These are phyloP conservation scores for Apamea anceps DNA, from an alignment of 2,888 invertebrate genomes.

Conservation along the genomic window DNA sequence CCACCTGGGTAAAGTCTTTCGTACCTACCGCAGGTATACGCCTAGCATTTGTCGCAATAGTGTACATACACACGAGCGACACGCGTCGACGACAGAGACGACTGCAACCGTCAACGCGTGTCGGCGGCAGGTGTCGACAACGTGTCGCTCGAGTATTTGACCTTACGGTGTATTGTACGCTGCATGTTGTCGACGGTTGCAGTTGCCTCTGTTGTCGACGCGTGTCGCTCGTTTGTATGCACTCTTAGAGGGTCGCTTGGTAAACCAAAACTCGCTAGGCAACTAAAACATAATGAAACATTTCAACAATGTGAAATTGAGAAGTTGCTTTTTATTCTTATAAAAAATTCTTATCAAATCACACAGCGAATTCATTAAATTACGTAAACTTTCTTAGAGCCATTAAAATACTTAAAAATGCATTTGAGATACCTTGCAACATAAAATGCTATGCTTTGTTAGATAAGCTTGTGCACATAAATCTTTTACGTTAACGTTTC, in stretches of 20 bases:
- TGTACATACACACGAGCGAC: too few relatives aligned
- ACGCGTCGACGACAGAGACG: too few relatives aligned
- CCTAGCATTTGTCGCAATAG: too few relatives aligned
- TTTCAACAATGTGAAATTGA: not conserved
- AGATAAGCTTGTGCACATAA: constrained; percentile 62
- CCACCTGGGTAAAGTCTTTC: not conserved
- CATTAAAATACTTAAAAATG: constrained; percentile 55
- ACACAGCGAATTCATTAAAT: constrained; percentile 24
- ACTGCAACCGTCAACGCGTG: too few relatives aligned
- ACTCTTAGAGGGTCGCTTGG: not conserved
- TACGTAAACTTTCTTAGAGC: constrained; percentile 7
- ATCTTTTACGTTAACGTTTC: constrained; percentile 54
- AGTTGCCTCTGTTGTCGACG: too few relatives aligned
- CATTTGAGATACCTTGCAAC: constrained; percentile 58
- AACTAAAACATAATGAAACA: not conserved
- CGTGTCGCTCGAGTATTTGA: too few relatives aligned
- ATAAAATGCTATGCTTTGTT: constrained; percentile 59
- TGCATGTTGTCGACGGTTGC: too few relatives aligned
- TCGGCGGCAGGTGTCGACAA: too few relatives aligned
- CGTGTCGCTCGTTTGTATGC: too few relatives aligned
- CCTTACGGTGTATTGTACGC: too few relatives aligned
- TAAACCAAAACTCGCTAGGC: not conserved
- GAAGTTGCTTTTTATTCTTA: not conserved
- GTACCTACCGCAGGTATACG: not conserved
- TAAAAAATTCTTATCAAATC: constrained; percentile 1